These are phyloP conservation scores for Proterorhinus semilunaris DNA, from an alignment of 2,113 vertebrate genomes.

Conservation along the genomic window DNA sequence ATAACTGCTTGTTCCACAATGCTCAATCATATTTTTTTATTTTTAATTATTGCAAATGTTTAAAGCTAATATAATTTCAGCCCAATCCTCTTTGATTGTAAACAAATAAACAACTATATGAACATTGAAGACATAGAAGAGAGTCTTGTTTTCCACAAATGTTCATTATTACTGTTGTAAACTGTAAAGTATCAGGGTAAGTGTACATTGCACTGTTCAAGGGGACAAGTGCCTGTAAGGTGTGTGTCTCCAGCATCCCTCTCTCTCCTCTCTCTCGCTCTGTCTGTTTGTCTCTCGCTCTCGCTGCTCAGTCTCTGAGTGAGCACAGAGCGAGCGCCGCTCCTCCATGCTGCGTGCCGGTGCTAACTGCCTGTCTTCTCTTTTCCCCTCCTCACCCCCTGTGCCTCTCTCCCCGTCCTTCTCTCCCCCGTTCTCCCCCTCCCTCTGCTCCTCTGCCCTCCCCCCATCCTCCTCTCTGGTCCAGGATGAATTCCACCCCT, in stretches of 20 bases:
- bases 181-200: conserved; percentile 21
- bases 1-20: neutral
- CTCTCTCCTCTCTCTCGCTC: conserved; percentile 36
- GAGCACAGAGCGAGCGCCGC: conserved; percentile 68
- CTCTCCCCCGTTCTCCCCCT: conserved; percentile 64
- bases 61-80: neutral
- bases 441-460: conserved; percentile 59
- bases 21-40: neutral
- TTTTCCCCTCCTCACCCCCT: conserved; percentile 69
- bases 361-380: conserved; percentile 77
- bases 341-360: conserved; percentile 74
- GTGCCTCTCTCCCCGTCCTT: conserved; percentile 69
- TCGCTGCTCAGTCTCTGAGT: conserved; percentile 66
- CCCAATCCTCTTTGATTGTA: neutral
- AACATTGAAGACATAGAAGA: neutral
- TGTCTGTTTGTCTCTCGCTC: conserved; percentile 32
- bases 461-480: conserved; percentile 64
- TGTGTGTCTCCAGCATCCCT: conserved; percentile 44
- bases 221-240: conserved; percentile 40
- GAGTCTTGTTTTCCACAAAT: neutral
- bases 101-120: neutral
- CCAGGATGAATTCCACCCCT: conserved; percentile 98
- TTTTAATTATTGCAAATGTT: neutral
- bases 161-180: neutral
- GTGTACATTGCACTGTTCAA: conserved; percentile 37